Evolutionary conservation across 2,888 invertebrate species (phyloP), one percentile per base, ranked within the genome.

Genomic region (Sussaba pulchella): DNA sequence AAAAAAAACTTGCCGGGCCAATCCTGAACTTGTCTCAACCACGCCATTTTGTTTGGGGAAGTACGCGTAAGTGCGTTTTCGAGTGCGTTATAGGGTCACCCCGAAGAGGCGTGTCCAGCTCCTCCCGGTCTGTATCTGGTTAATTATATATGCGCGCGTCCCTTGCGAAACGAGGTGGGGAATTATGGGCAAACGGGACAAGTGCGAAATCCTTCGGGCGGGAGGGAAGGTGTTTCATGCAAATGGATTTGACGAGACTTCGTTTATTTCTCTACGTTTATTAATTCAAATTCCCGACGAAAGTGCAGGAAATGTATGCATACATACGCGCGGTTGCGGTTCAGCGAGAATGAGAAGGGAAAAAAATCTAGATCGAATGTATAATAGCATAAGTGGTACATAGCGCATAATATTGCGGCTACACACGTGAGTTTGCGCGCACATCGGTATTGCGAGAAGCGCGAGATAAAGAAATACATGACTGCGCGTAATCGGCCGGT

Each of bases 21-120:
- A 84, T 84, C 83, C 72, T 59, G 63, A 63, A 77, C 73, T 57
- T 59, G 67, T 75, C 43, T 59, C 59, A 43, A n/a, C 52, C 36
- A 75, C 87, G 87, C 86, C 87, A 86, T 87, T 87, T 87, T 86
- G 83, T 59, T 41, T 73, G 57, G 74, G 75, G 63, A 83, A 81
- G 72, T 78, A 73, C 80, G 78, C 78, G 72, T 76, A 78, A 82
- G 70, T 77, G 73, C 66, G 59, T 82, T 66, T 47, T n/a, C 67
- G 54, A 71, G 50, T 66, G 76, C 76, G 64, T 82, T 79, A 54
- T 66, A 75, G 77, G 39, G 81, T 81, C 77, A 82, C 75, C 59
- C 61, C 39, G 9, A 66, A 75, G 78, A 82, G 82, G 84, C 83
- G 83, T 83, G 82, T 84, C 76, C 66, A 39, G 31, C 41, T 59